Evolutionary conservation across 1,140 invertebrate genomes (phyloP).

Genomic region (Zophobas atratus): DNA sequence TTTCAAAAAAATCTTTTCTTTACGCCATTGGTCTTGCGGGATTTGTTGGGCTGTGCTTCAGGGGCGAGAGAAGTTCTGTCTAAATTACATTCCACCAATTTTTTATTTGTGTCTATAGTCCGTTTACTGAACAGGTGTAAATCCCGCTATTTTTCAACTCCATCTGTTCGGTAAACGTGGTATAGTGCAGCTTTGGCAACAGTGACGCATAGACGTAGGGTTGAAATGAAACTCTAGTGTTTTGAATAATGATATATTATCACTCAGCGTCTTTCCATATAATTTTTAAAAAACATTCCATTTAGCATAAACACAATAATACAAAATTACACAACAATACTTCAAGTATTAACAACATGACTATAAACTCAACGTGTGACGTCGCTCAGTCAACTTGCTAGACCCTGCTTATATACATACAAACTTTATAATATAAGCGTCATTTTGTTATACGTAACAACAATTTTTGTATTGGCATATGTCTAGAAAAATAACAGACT

Average conservation of each 20-base stretch:
- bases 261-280: constrained; percentile 41
- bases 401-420: constrained; percentile 42
- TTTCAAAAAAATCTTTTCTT: too few species aligned
- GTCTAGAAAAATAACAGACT: constrained; percentile 27
- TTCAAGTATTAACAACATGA: constrained; percentile 31
- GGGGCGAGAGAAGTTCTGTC: too few species aligned
- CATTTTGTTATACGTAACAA: constrained; percentile 39
- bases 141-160: too few species aligned
- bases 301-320: constrained; percentile 39
- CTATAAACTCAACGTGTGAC: constrained; percentile 35
- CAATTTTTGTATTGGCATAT: constrained; percentile 27
- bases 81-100: too few species aligned
- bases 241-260: constrained; percentile 40
- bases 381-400: constrained; percentile 37
- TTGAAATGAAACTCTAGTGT: not conserved
- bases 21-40: too few species aligned
- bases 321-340: constrained; percentile 43
- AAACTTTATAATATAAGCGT: constrained; percentile 39
- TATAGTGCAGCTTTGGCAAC: not conserved
- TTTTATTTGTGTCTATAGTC: too few species aligned
- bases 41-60: too few species aligned
- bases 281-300: constrained; percentile 42
- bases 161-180: too few species aligned
- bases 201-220: not conserved
- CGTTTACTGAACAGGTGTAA: too few species aligned